Conservation (phyloP, 2,888 invertebrate species). For the Heliconius ismenius region DNA sequence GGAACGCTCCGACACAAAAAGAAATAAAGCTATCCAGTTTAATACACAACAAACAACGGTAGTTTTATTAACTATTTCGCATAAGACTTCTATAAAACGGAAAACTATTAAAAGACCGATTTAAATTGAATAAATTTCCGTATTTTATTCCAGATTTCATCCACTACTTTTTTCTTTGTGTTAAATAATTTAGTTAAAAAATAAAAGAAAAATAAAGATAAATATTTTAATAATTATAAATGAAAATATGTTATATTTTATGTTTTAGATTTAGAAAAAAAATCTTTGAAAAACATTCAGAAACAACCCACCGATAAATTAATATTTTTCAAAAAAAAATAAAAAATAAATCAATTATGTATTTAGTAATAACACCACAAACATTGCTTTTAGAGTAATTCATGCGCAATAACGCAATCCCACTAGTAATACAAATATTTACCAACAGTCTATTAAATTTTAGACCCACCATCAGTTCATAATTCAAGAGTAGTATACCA, state of each 20-base stretch:
- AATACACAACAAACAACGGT: constrained; percentile 59
- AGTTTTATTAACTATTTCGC: constrained; percentile 67
- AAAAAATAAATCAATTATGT: background rate
- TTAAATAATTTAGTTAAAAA: no score
- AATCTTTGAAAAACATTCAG: no score
- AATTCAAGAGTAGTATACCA: constrained; percentile 39
- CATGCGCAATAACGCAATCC: constrained; percentile 27
- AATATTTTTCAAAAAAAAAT: background rate
- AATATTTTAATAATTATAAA: no score
- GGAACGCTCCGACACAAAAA: background rate
- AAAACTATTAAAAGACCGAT: constrained; percentile 73
- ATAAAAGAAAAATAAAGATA: no score
- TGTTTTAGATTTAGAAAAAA: no score
- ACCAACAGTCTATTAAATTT: constrained; percentile 48
- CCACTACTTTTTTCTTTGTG: background rate
- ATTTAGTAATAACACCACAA: background rate
- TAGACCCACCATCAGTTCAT: constrained; percentile 43
- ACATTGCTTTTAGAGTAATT: constrained; percentile 19
- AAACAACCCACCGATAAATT: no score
- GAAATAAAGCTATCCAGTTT: constrained; percentile 47
- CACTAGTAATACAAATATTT: constrained; percentile 42
- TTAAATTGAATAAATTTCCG: constrained; percentile 68
- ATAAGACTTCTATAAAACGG: constrained; percentile 74
- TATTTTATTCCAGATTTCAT: constrained; percentile 32
- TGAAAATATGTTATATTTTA: no score